A percentile compares a stretch with the other conserved stretches of the same genome.
Evolutionary conservation across 92 coral and sea anemone species (phyloP).

Genomic region (Epizoanthus rinbou): DNA sequence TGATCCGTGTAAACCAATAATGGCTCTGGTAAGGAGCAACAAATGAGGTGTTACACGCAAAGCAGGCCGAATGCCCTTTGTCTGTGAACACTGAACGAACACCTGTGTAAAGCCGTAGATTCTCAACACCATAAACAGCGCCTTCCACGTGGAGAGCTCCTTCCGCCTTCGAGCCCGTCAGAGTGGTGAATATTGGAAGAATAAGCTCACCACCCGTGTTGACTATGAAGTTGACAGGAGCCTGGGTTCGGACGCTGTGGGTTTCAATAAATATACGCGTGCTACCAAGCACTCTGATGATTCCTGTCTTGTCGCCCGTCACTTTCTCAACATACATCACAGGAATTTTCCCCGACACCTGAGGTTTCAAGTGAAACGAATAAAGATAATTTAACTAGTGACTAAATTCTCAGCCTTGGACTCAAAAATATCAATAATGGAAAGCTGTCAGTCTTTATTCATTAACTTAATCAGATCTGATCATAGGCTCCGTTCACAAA

Average conservation of each 20-base stretch:
- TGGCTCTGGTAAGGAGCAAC: constrained; percentile 46
- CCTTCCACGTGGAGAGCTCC: constrained; percentile 57
- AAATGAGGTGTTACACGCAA: constrained; percentile 47
- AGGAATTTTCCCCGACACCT: constrained; percentile 51
- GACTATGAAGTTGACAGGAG: constrained; percentile 54
- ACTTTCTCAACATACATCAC: constrained; percentile 48
- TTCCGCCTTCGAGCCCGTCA: constrained; percentile 49
- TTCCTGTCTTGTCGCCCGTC: constrained; percentile 65
- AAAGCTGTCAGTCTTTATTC: too few relatives aligned
- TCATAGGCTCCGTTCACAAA: too few relatives aligned
- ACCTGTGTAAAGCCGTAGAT: constrained; percentile 50
- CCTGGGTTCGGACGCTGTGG: constrained; percentile 56
- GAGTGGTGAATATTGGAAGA: constrained; percentile 54
- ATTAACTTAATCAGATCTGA: too few relatives aligned
- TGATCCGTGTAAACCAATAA: constrained; percentile 58
- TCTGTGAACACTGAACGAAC: constrained; percentile 46
- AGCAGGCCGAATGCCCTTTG: constrained; percentile 60
- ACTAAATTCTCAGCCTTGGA: neutral
- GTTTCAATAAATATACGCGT: constrained; percentile 56
- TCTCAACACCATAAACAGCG: constrained; percentile 52
- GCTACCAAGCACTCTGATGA: constrained; percentile 48
- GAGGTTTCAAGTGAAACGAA: neutral
- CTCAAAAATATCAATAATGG: neutral
- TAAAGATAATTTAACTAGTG: neutral
- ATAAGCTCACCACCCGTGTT: constrained; percentile 56